These are phyloP conservation scores for Caenorhabditis plicata DNA, from an alignment of 2,888 invertebrate species.

Conservation along the genomic window DNA sequence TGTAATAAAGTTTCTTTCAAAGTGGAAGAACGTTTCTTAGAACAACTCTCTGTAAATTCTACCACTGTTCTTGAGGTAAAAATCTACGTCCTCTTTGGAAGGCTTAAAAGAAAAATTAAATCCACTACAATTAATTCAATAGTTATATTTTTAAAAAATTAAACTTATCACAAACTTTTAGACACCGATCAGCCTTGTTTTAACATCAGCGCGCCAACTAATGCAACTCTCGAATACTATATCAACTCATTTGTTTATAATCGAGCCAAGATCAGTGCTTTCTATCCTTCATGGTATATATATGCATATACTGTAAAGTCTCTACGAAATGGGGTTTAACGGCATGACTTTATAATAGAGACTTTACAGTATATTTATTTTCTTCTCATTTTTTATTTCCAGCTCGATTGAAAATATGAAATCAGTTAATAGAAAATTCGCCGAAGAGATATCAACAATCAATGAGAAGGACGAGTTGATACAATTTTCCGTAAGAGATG, in stretches of 20 bases:
- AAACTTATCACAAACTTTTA: constrained; percentile 3
- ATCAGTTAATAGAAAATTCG: constrained; percentile 34
- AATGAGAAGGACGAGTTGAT: constrained; percentile 26
- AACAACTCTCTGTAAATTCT: no score
- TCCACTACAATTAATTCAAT: no score
- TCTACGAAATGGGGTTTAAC: not conserved
- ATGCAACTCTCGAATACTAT: constrained; percentile 24
- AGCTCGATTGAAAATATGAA: constrained; percentile 40
- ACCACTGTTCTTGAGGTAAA: no score
- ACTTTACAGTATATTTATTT: not conserved
- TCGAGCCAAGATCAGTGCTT: constrained; percentile 42
- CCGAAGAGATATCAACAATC: constrained; percentile 32
- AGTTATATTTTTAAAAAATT: no score
- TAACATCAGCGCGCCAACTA: constrained; percentile 6
- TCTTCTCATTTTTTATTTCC: constrained; percentile 5
- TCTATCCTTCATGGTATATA: constrained; percentile 51
- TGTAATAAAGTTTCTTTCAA: no score
- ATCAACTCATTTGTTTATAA: constrained; percentile 52
- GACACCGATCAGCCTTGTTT: constrained; percentile 19
- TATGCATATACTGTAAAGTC: not conserved
- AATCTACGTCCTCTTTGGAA: no score
- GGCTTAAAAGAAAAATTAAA: no score
- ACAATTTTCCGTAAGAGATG: constrained; percentile 19
- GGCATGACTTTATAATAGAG: not conserved
- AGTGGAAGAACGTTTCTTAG: no score